Percentiles rank a stretch among this genome's conserved stretches.
Evolutionary conservation across 2,797 vertebrate species (phyloP).

Genomic region (Chromis chromis): DNA sequence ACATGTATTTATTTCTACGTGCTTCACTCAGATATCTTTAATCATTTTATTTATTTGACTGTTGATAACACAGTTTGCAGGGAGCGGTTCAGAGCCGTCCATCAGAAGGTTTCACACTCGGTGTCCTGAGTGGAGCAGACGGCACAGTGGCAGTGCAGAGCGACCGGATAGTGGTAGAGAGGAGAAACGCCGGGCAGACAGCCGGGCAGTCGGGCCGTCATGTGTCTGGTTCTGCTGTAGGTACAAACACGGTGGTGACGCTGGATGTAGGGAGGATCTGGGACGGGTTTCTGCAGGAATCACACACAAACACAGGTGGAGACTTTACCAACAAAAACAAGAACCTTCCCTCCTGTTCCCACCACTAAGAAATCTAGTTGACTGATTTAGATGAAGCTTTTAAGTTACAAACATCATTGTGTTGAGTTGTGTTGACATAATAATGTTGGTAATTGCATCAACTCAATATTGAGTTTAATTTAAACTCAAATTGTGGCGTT

Average conservation of each 20-base stretch:
- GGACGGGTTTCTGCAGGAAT: slow-evolving; percentile 76
- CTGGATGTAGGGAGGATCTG: slow-evolving; percentile 81
- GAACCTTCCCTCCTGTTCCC: too few relatives aligned
- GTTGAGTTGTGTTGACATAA: too few relatives aligned
- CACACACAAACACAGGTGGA: slow-evolving; percentile 6
- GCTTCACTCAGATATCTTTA: not conserved
- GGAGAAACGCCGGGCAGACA: slow-evolving; percentile 79
- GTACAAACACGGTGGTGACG: slow-evolving; percentile 83
- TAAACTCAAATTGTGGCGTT: too few relatives aligned
- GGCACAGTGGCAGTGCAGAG: slow-evolving; percentile 82
- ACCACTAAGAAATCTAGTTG: too few relatives aligned
- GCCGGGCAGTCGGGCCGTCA: slow-evolving; percentile 79
- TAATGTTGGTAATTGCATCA: too few relatives aligned
- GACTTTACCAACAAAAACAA: too few relatives aligned
- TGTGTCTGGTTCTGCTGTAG: slow-evolving; percentile 77
- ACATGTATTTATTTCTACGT: too few relatives aligned
- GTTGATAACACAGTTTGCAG: not conserved
- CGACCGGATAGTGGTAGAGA: slow-evolving; percentile 83
- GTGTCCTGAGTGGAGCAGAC: slow-evolving; percentile 83
- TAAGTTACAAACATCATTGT: too few relatives aligned
- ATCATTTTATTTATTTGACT: slow-evolving; percentile 22
- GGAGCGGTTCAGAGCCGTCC: not conserved
- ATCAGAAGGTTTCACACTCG: slow-evolving; percentile 84
- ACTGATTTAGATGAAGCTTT: too few relatives aligned
- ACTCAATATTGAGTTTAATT: too few relatives aligned